Evolutionary conservation across 2,888 invertebrate genomes (phyloP), one percentile per base, ranked within the genome.

Genomic region (Apamea crenata): DNA sequence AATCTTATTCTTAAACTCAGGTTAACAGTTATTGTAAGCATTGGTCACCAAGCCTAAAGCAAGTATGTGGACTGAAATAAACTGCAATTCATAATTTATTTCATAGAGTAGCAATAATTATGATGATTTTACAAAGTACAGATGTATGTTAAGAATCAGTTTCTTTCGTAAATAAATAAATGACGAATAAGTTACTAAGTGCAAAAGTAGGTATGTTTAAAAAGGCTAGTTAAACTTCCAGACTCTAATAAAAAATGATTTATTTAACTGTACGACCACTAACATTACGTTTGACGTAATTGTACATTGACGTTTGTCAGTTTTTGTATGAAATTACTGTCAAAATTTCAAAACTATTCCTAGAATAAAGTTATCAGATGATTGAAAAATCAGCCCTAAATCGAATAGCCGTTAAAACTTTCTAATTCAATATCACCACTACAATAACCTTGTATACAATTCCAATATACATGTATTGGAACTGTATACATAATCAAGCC

Each of bases 351-450:
- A n/a, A n/a, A n/a, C n/a, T n/a, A n/a, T n/a, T n/a, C n/a, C n/a
- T n/a, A n/a, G n/a, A 32, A 32, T 32, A 32, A 5, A 47, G 6
- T 47, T 47, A 47, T 47, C 47, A 5, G 16, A 3, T 16, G 47
- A 16, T 16, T 5, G 16, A 16, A 47, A 16, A 16, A 47, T 16
- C 16, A 47, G 47, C 18, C 32, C 16, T 53, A 32, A 61, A 75
- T 69, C 14, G 44, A 72, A 71, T 74, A 10, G 29, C 44, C 16
- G 12, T 21, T 70, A 70, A 72, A 84, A 77, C 65, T 75, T 71
- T 40, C 77, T 40, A 71, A 53, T 70, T 78, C 53, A 80, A 73
- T 78, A 61, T 74, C 44, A 82, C 74, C 61, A 59, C 67, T 47
- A 50, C 10, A 74, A 74, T 56, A 66, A 53, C 18, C 50, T 61